A percentile compares a stretch with the other conserved stretches of the same genome.
phyloP scores from a whole-genome alignment of 1,140 invertebrate species.

The Potamilus streckersoni region DNA sequence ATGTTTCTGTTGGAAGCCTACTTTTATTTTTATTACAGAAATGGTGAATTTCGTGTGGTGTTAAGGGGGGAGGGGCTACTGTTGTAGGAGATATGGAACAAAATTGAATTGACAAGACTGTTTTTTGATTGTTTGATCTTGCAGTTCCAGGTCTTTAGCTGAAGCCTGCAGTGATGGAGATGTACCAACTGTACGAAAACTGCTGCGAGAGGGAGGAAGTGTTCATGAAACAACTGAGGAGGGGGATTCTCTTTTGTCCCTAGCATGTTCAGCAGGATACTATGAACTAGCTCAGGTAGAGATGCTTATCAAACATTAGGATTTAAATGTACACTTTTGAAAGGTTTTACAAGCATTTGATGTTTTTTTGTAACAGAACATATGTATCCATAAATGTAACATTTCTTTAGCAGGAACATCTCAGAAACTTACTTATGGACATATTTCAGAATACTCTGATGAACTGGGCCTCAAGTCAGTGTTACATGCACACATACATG shows the following conservation, averaged over 20 bases:
- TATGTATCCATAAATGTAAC: background rate
- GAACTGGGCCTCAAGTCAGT: no score
- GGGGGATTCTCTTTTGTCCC: conserved; percentile 96
- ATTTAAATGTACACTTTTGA: no score
- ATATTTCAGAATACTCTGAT: no score
- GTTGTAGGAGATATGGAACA: no score
- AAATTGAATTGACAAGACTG: background rate
- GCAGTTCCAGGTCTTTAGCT: conserved; percentile 75
- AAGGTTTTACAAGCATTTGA: background rate
- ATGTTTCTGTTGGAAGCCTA: background rate
- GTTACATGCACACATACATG: no score
- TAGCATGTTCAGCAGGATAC: conserved; percentile 97
- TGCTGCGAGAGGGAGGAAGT: conserved; percentile 90
- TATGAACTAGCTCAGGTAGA: conserved; percentile 86
- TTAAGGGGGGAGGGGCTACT: no score
- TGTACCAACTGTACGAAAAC: conserved; percentile 82
- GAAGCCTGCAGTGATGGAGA: conserved; percentile 94
- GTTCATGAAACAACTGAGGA: conserved; percentile 98
- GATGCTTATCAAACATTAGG: background rate
- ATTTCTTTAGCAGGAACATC: no score
- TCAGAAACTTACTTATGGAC: no score
- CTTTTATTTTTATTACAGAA: background rate
- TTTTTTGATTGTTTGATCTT: conserved; percentile 20
- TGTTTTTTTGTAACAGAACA: background rate
- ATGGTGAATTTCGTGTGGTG: no score